A percentile compares a stretch with the other conserved stretches of the same genome.
These are phyloP conservation scores for Esox lucius DNA, from an alignment of 2,797 vertebrate species.

Conservation along the genomic window DNA sequence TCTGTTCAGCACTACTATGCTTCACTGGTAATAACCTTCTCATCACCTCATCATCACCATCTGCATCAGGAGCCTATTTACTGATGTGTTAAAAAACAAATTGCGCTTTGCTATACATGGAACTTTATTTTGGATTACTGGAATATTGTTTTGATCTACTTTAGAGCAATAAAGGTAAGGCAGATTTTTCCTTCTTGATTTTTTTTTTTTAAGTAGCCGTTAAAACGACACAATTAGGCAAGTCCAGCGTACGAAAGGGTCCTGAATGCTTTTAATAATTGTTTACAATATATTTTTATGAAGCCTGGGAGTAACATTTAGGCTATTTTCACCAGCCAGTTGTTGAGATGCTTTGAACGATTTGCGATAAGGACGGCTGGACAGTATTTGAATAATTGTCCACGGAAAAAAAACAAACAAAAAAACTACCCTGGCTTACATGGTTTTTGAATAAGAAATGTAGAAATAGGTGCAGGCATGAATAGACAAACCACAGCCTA, in stretches of 20 bases:
- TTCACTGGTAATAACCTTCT: constrained; percentile 53
- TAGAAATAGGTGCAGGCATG: neutral
- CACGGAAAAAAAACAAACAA: neutral
- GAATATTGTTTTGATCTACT: constrained; percentile 42
- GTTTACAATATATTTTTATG: neutral
- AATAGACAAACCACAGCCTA: neutral
- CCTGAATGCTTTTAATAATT: neutral
- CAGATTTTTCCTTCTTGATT: constrained; percentile 17
- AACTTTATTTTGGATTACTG: constrained; percentile 56
- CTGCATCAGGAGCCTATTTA: constrained; percentile 34
- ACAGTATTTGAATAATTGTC: neutral
- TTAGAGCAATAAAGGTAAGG: constrained; percentile 53
- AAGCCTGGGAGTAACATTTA: neutral
- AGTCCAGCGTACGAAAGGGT: neutral
- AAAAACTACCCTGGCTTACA: neutral
- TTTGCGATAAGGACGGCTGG: neutral
- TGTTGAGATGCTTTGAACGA: too few species aligned
- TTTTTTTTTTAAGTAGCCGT: neutral
- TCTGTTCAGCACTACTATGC: constrained; percentile 52
- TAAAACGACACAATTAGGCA: neutral
- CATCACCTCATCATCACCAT: constrained; percentile 41
- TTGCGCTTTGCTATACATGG: constrained; percentile 17
- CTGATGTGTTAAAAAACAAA: constrained; percentile 15
- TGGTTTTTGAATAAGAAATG: neutral
- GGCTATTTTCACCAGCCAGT: too few species aligned